Conservation (phyloP, 2,888 invertebrate genomes). For the Patella pellucida region DNA sequence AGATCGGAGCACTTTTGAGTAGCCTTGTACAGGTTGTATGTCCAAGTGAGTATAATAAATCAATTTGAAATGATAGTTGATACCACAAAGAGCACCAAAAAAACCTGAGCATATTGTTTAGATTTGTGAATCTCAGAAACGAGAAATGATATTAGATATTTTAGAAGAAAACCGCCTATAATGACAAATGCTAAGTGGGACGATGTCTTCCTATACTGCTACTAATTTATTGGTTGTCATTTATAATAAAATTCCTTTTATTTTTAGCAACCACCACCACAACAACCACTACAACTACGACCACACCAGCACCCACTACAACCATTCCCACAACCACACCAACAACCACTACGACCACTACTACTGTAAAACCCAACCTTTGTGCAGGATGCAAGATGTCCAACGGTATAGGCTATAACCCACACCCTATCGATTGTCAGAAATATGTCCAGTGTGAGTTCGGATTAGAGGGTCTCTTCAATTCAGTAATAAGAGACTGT, state of each 20-base stretch:
- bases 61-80: too few species aligned
- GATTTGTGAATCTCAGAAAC: too few species aligned
- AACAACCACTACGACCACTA: not conserved
- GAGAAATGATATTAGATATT: too few species aligned
- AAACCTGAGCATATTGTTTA: too few species aligned
- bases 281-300: not conserved
- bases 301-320: too few species aligned
- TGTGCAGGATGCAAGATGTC: constrained; percentile 34
- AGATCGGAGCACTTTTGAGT: not conserved
- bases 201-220: too few species aligned
- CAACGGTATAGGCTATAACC: constrained; percentile 40
- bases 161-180: too few species aligned
- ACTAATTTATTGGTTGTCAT: too few species aligned
- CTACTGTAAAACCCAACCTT: constrained; percentile 1
- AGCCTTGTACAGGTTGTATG: not conserved
- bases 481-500: constrained; percentile 32
- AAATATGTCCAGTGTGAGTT: constrained; percentile 40
- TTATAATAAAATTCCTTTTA: too few species aligned
- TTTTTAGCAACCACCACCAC: not conserved
- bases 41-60: not conserved
- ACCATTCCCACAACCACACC: not conserved
- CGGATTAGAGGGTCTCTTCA: constrained; percentile 20
- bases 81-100: too few species aligned
- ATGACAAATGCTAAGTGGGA: too few species aligned
- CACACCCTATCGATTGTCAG: constrained; percentile 34